A percentile compares a stretch with the other conserved stretches of the same genome.
phyloP scores from a whole-genome alignment of 2,888 invertebrate genomes.

The Eutolmus rufibarbis region DNA sequence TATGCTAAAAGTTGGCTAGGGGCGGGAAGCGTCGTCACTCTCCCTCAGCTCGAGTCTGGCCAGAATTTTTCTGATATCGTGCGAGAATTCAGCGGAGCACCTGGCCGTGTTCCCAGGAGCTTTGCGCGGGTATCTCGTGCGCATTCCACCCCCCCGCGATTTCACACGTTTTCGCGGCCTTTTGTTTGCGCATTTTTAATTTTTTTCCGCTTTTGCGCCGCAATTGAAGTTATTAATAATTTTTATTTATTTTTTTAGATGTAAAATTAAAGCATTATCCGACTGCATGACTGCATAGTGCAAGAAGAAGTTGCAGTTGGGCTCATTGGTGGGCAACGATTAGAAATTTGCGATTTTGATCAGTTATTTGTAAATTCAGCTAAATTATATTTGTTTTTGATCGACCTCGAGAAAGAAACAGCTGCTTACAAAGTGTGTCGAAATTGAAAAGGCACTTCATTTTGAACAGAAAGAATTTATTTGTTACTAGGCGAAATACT shows the following conservation, averaged over 20 bases:
- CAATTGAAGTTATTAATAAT: not conserved
- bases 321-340: not conserved
- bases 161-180: not conserved
- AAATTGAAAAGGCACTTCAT: not conserved
- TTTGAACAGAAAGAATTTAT: not conserved
- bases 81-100: not conserved
- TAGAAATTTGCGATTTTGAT: not conserved
- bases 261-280: not conserved
- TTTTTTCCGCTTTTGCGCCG: not conserved
- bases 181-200: not conserved
- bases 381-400: not conserved
- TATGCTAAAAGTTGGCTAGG: not conserved
- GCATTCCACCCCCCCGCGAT: not conserved
- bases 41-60: not conserved
- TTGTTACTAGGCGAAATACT: no score
- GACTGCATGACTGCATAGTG: not conserved
- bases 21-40: not conserved
- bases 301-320: not conserved
- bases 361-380: not conserved
- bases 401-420: not conserved
- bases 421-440: not conserved
- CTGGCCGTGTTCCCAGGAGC: not conserved
- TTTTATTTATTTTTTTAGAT: not conserved
- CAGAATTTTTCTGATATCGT: not conserved
- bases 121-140: not conserved